Conservation (phyloP, 1,140 invertebrate genomes). For the Bombus sibiricus region DNA sequence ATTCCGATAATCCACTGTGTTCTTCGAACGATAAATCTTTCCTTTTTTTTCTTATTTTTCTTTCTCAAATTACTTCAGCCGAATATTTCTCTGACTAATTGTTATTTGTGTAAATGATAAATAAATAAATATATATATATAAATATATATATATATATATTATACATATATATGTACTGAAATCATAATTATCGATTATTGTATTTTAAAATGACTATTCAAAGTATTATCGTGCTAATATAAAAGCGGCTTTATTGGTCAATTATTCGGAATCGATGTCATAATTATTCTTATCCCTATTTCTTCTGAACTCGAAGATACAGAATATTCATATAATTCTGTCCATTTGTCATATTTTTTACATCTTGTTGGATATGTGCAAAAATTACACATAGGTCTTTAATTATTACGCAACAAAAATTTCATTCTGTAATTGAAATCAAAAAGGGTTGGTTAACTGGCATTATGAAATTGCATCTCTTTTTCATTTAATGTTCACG, state of each 20-base stretch:
- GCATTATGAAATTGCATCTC: neutral
- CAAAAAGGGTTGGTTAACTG: neutral
- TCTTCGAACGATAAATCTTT: conserved; percentile 56
- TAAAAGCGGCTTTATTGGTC: conserved; percentile 77
- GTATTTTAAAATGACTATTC: conserved; percentile 76
- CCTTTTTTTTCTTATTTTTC: conserved; percentile 55
- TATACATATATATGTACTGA: conserved; percentile 66
- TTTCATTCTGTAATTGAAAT: neutral
- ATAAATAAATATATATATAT: neutral
- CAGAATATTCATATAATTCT: neutral
- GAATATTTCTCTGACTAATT: conserved; percentile 70
- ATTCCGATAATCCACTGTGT: conserved; percentile 58
- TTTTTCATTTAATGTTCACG: neutral
- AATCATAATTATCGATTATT: conserved; percentile 75
- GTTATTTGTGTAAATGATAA: conserved; percentile 72
- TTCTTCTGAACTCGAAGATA: neutral
- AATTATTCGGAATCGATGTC: conserved; percentile 62
- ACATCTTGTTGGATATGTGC: neutral
- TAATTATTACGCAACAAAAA: neutral
- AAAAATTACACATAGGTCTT: neutral
- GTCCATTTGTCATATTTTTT: neutral
- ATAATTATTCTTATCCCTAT: conserved; percentile 42
- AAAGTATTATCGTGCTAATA: conserved; percentile 79
- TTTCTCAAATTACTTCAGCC: conserved; percentile 60
- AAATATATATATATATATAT: conserved; percentile 4